Conservation (phyloP, 2,797 vertebrate genomes). For the Sardinella longiceps region DNA sequence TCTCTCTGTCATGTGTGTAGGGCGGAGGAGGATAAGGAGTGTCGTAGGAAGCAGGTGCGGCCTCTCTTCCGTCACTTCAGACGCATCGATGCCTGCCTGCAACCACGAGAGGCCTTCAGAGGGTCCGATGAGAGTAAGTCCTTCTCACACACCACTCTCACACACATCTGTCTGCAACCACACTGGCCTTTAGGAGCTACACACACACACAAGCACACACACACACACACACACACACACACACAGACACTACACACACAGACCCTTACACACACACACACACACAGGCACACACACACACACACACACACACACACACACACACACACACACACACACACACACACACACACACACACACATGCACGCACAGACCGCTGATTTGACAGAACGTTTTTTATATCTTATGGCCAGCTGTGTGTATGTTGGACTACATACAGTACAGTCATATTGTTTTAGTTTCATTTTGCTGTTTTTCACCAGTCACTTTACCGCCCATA, state of each 20-base stretch:
- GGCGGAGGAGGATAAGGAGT: conserved; percentile 86
- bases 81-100: conserved; percentile 92
- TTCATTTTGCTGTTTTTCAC: background rate
- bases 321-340: background rate
- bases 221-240: conserved; percentile 12
- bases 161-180: background rate
- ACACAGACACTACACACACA: conserved; percentile 4
- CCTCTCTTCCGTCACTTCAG: conserved; percentile 95
- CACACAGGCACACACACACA: background rate
- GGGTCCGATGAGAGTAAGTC: conserved; percentile 93
- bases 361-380: background rate
- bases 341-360: background rate
- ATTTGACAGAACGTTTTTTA: background rate
- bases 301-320: background rate
- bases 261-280: background rate
- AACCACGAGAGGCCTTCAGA: conserved; percentile 93
- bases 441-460: background rate
- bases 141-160: background rate
- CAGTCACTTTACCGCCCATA: background rate
- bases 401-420: background rate
- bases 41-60: conserved; percentile 89
- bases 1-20: conserved; percentile 59
- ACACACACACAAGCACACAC: background rate
- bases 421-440: background rate
- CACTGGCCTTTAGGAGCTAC: background rate